These are phyloP conservation scores for Eunapius fragilis DNA, from an alignment of 37 sponge, comb jelly and placozoan genomes.

Conservation along the genomic window DNA sequence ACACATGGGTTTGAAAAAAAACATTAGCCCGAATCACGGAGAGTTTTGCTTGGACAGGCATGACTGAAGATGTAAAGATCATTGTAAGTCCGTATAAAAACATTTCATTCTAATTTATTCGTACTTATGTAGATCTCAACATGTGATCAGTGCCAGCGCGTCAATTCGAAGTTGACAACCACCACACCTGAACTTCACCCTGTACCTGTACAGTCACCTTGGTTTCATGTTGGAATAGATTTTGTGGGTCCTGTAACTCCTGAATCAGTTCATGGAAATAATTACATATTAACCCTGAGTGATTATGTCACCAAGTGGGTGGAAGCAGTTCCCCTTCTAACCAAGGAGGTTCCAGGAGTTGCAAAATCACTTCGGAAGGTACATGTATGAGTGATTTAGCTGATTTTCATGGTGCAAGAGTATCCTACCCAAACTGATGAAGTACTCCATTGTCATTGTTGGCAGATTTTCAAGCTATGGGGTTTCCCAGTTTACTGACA, in stretches of 20 bases:
- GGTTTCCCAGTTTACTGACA: conserved; percentile 28
- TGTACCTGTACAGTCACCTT: not conserved
- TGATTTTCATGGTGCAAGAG: not conserved
- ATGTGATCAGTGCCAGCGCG: conserved; percentile 11
- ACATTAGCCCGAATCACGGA: conserved; percentile 19
- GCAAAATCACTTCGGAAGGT: conserved; percentile 38
- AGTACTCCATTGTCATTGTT: not conserved
- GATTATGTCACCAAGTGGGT: conserved; percentile 48
- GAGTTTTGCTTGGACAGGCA: conserved; percentile 25
- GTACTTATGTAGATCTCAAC: too few relatives aligned
- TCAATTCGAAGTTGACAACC: not conserved
- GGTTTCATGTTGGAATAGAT: too few relatives aligned
- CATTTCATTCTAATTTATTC: too few relatives aligned
- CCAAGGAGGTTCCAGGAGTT: conserved; percentile 10
- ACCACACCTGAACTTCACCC: not conserved
- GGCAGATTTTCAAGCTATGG: conserved; percentile 48
- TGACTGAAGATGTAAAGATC: too few relatives aligned
- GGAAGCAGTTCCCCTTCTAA: conserved; percentile 33
- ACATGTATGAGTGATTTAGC: not conserved
- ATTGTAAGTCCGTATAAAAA: too few relatives aligned
- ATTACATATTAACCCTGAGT: conserved; percentile 15
- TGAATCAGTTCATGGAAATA: conserved; percentile 5
- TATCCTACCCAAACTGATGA: not conserved
- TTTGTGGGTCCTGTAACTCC: conserved; percentile 31
- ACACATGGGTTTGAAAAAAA: conserved; percentile 27